Evolutionary conservation across 2,888 invertebrate genomes (phyloP), one percentile per base, ranked within the genome.

Genomic region (Folsomia manolachei): DNA sequence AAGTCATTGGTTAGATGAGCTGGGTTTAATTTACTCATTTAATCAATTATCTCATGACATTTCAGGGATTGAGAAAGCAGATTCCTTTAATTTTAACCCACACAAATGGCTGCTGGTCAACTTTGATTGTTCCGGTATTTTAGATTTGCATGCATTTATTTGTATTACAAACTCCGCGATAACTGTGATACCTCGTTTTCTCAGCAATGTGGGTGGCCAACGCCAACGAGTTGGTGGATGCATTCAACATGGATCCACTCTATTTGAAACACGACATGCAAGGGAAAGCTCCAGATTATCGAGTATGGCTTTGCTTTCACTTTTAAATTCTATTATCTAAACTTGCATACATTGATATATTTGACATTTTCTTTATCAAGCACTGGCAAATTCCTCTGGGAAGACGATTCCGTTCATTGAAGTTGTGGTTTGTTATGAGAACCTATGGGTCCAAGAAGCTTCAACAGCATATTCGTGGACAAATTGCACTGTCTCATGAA

Each of bases 81-180:
- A 96, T 82, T 98, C 97, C 0, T 97, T 98, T 84, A 97, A 98
- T 84, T 97, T 98, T 83, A 99, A 99, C 84, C 98, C 99, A 0
- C 98, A 98, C 85, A 99, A 99, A 85, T 99, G 98, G 98, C 86
- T 99, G 89, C 85, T 98, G 79, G 95, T 98, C n/a, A 98, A 96
- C 84, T 99, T 98, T 82, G 99, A 99, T 84, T 99, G 98, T 83
- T 98, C 98, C 14, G 91, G 97, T 0, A 92, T 25, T 9, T 24
- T 27, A 98, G 98, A 83, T 68, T 24, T 26, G 19, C 24, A 24
- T 68, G 25, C 60, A 56, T 25, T 21, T 25, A 24, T 19, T 62
- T 11, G 2, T 21, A n/a, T n/a, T 4, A 53, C 51, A 21, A 66
- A 25, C 11, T 21, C 23, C 19, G 19, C 60, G 60, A 60, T 7